These are phyloP conservation scores for Magallana gigas DNA, from an alignment of 1,140 invertebrate species.

Conservation along the genomic window DNA sequence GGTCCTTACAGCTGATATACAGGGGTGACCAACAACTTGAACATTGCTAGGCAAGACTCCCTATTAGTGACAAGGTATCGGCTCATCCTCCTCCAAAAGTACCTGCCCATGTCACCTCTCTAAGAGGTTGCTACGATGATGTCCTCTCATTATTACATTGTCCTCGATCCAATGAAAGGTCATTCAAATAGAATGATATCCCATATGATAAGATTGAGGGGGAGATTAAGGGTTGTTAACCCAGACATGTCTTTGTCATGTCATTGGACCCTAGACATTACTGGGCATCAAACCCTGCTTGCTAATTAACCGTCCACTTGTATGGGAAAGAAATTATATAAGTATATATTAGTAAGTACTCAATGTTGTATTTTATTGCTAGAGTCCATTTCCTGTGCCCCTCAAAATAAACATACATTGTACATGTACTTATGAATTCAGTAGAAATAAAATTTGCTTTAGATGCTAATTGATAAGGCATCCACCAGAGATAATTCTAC, in stretches of 20 bases:
- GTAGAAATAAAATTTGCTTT: neutral
- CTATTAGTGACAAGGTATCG: too few species aligned
- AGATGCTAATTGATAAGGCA: neutral
- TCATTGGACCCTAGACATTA: neutral
- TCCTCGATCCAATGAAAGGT: neutral
- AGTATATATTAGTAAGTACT: neutral
- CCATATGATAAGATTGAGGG: neutral
- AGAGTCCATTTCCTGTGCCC: neutral
- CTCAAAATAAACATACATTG: neutral
- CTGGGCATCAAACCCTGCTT: neutral
- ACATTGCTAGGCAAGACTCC: too few species aligned
- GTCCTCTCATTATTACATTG: neutral
- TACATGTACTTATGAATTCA: neutral
- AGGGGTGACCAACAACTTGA: too few species aligned
- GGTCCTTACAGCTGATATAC: too few species aligned
- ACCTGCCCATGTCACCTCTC: conserved; percentile 2
- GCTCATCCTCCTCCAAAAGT: neutral
- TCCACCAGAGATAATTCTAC: neutral
- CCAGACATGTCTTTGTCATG: neutral
- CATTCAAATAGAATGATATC: conserved; percentile 10
- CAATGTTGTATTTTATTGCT: neutral
- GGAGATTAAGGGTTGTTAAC: neutral
- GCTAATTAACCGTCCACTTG: neutral
- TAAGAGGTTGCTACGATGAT: conserved; percentile 1
- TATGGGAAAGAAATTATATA: neutral